Percentiles rank a stretch among this genome's conserved stretches.
Conservation (phyloP, 2,888 invertebrate species). For the Andrena minutula region DNA sequence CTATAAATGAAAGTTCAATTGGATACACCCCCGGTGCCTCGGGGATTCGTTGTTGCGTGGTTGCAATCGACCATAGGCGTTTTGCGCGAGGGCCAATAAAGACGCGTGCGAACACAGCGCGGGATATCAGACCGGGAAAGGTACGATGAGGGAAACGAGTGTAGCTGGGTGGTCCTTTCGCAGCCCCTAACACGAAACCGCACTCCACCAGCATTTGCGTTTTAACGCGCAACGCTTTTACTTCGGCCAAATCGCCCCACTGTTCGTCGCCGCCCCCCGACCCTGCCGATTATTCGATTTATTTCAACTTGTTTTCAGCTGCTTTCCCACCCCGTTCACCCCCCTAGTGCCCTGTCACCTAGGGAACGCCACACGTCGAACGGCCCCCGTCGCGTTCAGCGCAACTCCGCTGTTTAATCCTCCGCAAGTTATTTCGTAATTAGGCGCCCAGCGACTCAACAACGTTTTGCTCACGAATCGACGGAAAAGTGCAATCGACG, state of each 20-base stretch:
- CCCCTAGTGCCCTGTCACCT: neutral
- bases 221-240: constrained; percentile 61
- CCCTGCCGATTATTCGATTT: constrained; percentile 55
- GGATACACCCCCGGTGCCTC: no score
- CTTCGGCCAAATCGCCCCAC: constrained; percentile 39
- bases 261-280: neutral
- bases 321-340: neutral
- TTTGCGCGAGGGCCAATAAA: constrained; percentile 35
- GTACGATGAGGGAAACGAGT: constrained; percentile 23
- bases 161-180: constrained; percentile 45
- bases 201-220: constrained; percentile 66
- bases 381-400: constrained; percentile 1
- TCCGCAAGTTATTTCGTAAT: no score
- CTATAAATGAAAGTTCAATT: no score
- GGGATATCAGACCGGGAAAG: constrained; percentile 19
- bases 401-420: no score
- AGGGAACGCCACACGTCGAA: neutral
- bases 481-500: no score
- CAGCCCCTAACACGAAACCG: constrained; percentile 67
- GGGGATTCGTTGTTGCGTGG: no score
- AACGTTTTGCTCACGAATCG: no score
- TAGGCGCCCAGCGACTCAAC: no score
- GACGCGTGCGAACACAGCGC: constrained; percentile 38
- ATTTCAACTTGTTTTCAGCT: constrained; percentile 38
- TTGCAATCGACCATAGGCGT: constrained; percentile 3